Evolutionary conservation across 2,888 invertebrate species (phyloP), one percentile per base, ranked within the genome.

Genomic region (Mactromeris polynyma): DNA sequence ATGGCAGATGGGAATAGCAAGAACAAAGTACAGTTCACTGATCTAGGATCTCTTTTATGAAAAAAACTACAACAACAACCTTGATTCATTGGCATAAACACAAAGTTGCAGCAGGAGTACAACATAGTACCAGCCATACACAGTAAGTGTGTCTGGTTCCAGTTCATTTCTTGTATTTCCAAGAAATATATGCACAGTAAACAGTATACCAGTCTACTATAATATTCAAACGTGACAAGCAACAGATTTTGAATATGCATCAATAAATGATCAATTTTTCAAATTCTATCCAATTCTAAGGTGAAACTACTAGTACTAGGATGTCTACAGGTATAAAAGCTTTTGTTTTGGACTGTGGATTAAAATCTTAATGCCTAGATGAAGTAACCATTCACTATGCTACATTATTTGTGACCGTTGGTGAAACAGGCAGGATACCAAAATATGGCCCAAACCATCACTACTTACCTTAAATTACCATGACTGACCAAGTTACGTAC

Each of bases 1-100:
- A 46, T 14, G 17, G 46, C 46, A 46, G 46, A 46, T 17, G 46
- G 14, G 1, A 17, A 64, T 4, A 64, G n/a, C n/a, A 64, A n/a
- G 6, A n/a, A 64, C 26, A 64, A 21, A 64, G 58, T 26, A 64
- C 26, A 64, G n/a, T 64, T 26, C 58, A 9, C 58, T 64, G 58
- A 64, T 64, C 58, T 64, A 26, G 58, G 58, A 64, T 64, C 58
- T n/a, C 3, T 64, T 64, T 64, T n/a, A 64, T 64, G 58, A n/a
- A n/a, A 58, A 58, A 58, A 58, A 58, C 4, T 2, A 19, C n/a
- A 58, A 58, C 58, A 58, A 64, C 26, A 64, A 26, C 58, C 58
- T 64, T 64, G 58, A 64, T 64, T 64, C 58, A 64, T 64, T 64
- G 58, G 58, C 58, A 64, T 21, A 0, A 4, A 11, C n/a, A 64